Evolutionary conservation across 2,888 invertebrate species (phyloP).

Genomic region (Hyles lineata): DNA sequence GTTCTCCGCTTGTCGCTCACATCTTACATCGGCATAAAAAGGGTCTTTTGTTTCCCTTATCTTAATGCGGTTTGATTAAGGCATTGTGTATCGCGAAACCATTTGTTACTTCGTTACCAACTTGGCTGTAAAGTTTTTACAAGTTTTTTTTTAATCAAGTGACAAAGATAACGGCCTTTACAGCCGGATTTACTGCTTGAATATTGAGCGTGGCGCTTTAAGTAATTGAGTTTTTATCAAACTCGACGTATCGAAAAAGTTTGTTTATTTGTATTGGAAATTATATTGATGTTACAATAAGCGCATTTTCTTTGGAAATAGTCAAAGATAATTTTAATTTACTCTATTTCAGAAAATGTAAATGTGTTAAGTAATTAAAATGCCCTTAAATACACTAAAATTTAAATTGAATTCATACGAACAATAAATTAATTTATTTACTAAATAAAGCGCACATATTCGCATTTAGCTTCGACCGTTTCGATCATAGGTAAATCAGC

Average conservation of each 20-base stretch:
- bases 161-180: conserved; percentile 6
- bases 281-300: background rate
- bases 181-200: conserved; percentile 3
- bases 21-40: conserved; percentile 43
- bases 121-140: conserved; percentile 30
- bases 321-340: no score
- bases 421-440: no score
- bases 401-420: no score
- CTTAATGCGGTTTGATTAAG: conserved; percentile 76
- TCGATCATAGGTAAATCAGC: no score
- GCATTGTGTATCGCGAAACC: conserved; percentile 72
- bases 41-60: conserved; percentile 73
- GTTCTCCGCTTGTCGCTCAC: conserved; percentile 29
- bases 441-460: no score
- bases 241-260: background rate
- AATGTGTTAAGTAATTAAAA: no score
- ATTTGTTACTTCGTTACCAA: conserved; percentile 70
- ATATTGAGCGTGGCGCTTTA: background rate
- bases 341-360: no score
- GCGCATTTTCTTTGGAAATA: background rate
- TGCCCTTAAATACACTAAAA: no score
- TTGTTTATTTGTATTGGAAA: background rate
- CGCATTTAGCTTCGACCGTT: no score
- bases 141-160: conserved; percentile 20
- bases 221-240: conserved; percentile 12